Percentiles rank a stretch among this genome's conserved stretches.
These are phyloP conservation scores for Penaeus monodon DNA, from an alignment of 2,888 invertebrate genomes.

Conservation along the genomic window DNA sequence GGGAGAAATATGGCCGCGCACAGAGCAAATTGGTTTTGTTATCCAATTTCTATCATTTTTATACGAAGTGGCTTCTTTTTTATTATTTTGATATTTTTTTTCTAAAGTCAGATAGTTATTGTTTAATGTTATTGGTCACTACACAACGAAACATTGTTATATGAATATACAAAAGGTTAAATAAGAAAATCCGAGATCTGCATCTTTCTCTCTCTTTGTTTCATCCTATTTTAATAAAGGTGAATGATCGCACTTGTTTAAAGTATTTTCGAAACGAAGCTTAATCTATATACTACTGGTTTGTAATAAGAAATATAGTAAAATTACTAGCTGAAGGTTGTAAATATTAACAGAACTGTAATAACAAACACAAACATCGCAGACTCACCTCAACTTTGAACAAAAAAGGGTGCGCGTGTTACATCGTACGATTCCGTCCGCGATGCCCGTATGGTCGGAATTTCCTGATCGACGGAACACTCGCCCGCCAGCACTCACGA, in stretches of 20 bases:
- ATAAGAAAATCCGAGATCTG: slow-evolving; percentile 50
- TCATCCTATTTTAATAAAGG: slow-evolving; percentile 3
- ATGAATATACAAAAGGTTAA: slow-evolving; percentile 29
- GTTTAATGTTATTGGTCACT: slow-evolving; percentile 11
- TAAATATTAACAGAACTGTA: slow-evolving; percentile 42
- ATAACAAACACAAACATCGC: slow-evolving; percentile 57
- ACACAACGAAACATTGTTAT: background rate
- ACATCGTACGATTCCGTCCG: slow-evolving; percentile 54
- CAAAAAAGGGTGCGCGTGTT: slow-evolving; percentile 57
- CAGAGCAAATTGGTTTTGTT: slow-evolving; percentile 44
- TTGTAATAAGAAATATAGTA: background rate
- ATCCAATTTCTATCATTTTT: slow-evolving; percentile 50
- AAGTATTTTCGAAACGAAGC: slow-evolving; percentile 14
- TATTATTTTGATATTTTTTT: background rate
- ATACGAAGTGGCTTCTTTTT: background rate
- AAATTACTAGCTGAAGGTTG: background rate
- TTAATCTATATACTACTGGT: slow-evolving; percentile 37
- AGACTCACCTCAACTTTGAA: slow-evolving; percentile 41
- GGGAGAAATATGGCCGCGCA: slow-evolving; percentile 37
- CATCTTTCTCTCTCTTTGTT: slow-evolving; percentile 22
- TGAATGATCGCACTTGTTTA: slow-evolving; percentile 19
- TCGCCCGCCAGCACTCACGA: background rate
- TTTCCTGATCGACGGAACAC: too few relatives aligned
- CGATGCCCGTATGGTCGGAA: background rate
- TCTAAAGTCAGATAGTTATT: slow-evolving; percentile 31